These are phyloP conservation scores for Tetheella fluctuosa DNA, from an alignment of 2,888 invertebrate species.

Conservation along the genomic window DNA sequence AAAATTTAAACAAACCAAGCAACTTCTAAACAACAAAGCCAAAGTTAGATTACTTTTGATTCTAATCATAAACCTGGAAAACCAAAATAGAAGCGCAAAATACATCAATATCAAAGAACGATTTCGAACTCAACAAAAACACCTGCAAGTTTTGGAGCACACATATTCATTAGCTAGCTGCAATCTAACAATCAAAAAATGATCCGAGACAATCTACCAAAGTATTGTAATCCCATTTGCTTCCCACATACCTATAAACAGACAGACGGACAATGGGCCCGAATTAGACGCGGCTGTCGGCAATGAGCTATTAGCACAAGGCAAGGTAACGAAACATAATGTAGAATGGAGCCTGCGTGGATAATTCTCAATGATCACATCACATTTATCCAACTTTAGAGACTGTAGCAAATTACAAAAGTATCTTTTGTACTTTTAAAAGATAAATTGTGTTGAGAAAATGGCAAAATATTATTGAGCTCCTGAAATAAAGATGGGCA, in stretches of 20 bases:
- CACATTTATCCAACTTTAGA: slow-evolving; percentile 19
- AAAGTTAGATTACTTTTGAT: too few species aligned
- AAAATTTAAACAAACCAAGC: too few species aligned
- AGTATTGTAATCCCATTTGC: slow-evolving; percentile 11
- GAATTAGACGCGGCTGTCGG: slow-evolving; percentile 36
- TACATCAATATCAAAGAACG: background rate
- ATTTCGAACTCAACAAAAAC: background rate
- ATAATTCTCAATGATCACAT: slow-evolving; percentile 34
- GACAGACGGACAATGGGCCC: slow-evolving; percentile 41
- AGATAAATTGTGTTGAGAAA: too few species aligned
- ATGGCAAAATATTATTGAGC: background rate
- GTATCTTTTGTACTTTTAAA: background rate
- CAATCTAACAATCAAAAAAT: slow-evolving; percentile 6
- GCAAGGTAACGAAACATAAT: slow-evolving; percentile 41
- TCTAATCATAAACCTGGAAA: background rate
- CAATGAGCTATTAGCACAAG: slow-evolving; percentile 8
- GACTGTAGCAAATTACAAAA: slow-evolving; percentile 7
- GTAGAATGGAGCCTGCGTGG: slow-evolving; percentile 19
- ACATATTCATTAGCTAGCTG: background rate
- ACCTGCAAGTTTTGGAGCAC: background rate
- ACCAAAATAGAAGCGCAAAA: background rate
- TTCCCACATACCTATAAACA: slow-evolving; percentile 34
- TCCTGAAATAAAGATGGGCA: background rate
- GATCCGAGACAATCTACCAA: slow-evolving; percentile 11
- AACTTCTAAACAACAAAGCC: too few species aligned